A percentile compares a stretch with the other conserved stretches of the same genome.
Conservation (phyloP, 2,113 vertebrate species). For the Nicator chloris region DNA sequence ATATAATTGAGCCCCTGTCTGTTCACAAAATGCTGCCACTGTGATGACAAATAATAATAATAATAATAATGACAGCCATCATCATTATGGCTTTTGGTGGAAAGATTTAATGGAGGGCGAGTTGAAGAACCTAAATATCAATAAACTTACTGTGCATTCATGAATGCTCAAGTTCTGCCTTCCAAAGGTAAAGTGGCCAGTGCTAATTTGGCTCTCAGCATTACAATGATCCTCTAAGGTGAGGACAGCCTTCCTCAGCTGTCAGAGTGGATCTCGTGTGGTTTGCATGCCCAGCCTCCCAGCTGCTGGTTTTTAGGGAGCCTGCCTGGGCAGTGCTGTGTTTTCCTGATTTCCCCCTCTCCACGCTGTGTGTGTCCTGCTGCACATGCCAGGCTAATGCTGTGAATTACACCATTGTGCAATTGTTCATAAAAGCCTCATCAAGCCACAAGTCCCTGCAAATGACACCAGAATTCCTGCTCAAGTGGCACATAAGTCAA, state of each 20-base stretch:
- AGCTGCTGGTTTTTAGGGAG: not conserved
- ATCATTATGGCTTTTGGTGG: not conserved
- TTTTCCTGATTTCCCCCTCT: not conserved
- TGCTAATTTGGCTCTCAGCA: not conserved
- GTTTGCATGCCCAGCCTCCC: not conserved
- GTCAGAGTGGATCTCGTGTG: not conserved
- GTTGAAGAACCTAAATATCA: not conserved
- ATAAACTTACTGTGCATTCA: not conserved
- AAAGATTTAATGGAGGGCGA: not conserved
- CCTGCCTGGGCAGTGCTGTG: not conserved
- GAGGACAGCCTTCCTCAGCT: not conserved
- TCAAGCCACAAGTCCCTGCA: not conserved
- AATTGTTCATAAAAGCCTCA: conserved; percentile 10
- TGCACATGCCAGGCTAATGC: not conserved
- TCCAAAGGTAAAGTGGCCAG: not conserved
- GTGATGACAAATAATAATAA: not conserved
- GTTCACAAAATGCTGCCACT: not conserved
- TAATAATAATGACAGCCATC: not conserved
- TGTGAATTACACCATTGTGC: not conserved
- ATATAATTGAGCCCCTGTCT: not conserved
- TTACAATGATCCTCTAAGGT: not conserved
- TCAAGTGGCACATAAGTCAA: not conserved
- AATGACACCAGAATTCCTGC: not conserved
- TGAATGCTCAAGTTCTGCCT: not conserved
- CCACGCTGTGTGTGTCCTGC: not conserved